These are phyloP conservation scores for Lucifuga dentata DNA, from an alignment of 2,113 vertebrate species.

Conservation along the genomic window DNA sequence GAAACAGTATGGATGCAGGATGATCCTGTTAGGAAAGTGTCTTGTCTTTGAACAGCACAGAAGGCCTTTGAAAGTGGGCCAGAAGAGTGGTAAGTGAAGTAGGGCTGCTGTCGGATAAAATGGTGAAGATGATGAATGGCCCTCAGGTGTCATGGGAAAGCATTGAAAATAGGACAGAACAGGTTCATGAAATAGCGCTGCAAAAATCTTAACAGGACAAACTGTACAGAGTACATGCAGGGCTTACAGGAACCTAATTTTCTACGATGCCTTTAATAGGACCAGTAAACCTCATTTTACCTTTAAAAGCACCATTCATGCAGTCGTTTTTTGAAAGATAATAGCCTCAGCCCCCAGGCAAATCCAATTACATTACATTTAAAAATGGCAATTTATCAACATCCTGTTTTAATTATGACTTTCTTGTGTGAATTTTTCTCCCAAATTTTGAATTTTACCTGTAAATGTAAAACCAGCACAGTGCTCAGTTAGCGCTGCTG, in stretches of 20 bases:
- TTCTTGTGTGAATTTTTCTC: neutral
- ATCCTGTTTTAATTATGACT: neutral
- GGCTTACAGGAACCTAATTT: conserved; percentile 49
- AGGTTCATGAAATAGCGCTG: conserved; percentile 57
- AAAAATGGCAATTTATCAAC: too few relatives aligned
- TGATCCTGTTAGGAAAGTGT: conserved; percentile 54
- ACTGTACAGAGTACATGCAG: conserved; percentile 26
- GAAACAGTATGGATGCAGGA: conserved; percentile 12
- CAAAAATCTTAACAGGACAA: conserved; percentile 42
- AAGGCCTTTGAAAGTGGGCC: conserved; percentile 78
- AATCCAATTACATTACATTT: too few relatives aligned
- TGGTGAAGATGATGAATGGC: conserved; percentile 82
- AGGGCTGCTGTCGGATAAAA: conserved; percentile 72
- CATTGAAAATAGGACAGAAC: conserved; percentile 76
- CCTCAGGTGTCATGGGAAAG: conserved; percentile 77
- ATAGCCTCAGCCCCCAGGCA: conserved; percentile 16
- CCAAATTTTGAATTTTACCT: neutral
- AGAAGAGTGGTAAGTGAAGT: conserved; percentile 70
- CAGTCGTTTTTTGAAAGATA: neutral
- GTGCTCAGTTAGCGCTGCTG: too few relatives aligned
- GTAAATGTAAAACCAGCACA: neutral
- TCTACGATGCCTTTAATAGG: conserved; percentile 4
- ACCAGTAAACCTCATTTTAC: conserved; percentile 1
- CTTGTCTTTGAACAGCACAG: conserved; percentile 72
- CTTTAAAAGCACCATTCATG: conserved; percentile 16